Evolutionary conservation across 2,888 invertebrate genomes (phyloP), one percentile per base, ranked within the genome.

Genomic region (Nymphalis c-album): DNA sequence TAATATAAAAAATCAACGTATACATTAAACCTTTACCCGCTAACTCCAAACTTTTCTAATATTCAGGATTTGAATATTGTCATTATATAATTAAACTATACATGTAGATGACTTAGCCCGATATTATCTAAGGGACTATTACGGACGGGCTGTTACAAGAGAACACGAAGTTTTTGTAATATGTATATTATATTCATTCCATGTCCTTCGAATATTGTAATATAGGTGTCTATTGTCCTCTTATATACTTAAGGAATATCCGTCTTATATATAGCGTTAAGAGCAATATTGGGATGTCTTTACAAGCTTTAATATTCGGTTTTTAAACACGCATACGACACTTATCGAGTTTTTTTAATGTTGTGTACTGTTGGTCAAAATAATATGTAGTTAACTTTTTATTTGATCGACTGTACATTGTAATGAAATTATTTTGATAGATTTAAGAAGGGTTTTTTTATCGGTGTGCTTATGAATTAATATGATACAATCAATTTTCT

Each of bases 171-270:
- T 72, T 89, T 88, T 91, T 91, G 85, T 90, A 90, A 90, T 85
- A 84, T n/a, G n/a, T n/a, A n/a, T 90, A 91, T 91, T 91, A 82
- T 90, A 91, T 88, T 85, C 91, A 91, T 91, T 91, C 91, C 72
- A 73, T 48, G 58, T 71, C 66, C 63, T 70, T 71, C 64, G 64
- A 71, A 66, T 69, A 70, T 70, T 88, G 85, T 90, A 88, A 84
- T 81, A 88, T 91, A 91, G 84, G 82, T 86, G 85, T 89, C 85
- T 90, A 87, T 82, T 84, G 88, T 89, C 88, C 86, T 89, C 81
- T 87, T 80, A 76, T 84, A 79, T 78, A 80, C 70, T 76, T 88
- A 89, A 88, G 87, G 76, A 84, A 82, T 90, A 89, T 90, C 91
- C 90, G 90, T 91, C 91, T 90, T 88, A 79, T 87, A 84, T 79